Base-by-base conservation (phyloP, 1,140 invertebrate genomes). In the Bemisia tabaci region DNA sequence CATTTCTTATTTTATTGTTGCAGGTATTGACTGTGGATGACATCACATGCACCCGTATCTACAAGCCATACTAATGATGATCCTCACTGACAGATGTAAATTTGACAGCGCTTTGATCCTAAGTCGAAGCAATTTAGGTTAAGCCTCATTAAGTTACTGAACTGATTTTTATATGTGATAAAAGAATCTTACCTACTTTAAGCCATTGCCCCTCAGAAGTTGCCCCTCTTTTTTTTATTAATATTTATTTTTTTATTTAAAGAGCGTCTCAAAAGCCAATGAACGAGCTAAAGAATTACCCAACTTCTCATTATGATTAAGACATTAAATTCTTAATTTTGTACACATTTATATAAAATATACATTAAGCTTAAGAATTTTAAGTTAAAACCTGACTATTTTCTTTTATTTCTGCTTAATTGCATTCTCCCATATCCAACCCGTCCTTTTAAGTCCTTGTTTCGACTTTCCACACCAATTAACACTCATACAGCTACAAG, bases 41-140 rank as follows among this genome's bases (percentile, higher is more conserved):
- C 72, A 82, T 90, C 27, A 84, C 84, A 64, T 88, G 84, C 78
- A 89, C 86, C 70, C 81, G 87, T 74, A 75, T 84, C 70, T 90
- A 90, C 82, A 88, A 88, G 76, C 74, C 70, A 33, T 63, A 65
- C 22, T 39, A 70, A 68, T 62, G 64, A 68, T 22, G 2, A 22
- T 23, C 39, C 61, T 62, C 59, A 59, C 12, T 65, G 58, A 21
- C 26, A 33, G 24, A 24, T 39, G n/a, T 39, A 65, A 60, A 11
- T 60, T 60, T n/a, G n/a, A n/a, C n/a, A n/a, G n/a, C n/a, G n/a
- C n/a, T n/a, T n/a, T n/a, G n/a, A n/a, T n/a, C n/a, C n/a, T n/a
- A n/a, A n/a, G n/a, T n/a, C n/a, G n/a, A n/a, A n/a, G n/a, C 33
- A 48, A 48, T 9, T 9, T 48, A 48, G 17, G 5, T 48, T 48